phyloP scores from a whole-genome alignment of 2,888 invertebrate species.

The Synergus umbraculus region DNA sequence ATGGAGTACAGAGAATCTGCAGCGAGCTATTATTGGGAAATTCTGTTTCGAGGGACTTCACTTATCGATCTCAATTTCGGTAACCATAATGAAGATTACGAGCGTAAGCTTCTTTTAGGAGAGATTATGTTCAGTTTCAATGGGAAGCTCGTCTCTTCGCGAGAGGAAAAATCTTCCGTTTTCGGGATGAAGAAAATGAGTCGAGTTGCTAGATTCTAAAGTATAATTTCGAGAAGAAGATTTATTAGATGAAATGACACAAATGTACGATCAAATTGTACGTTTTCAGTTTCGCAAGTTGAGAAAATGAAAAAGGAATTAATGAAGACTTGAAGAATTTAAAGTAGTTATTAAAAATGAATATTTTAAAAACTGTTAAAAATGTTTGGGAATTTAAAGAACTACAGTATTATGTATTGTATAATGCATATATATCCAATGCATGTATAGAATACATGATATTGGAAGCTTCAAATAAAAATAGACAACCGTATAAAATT shows the following conservation, averaged over 20 bases:
- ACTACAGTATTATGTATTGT: neutral
- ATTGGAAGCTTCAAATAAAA: no score
- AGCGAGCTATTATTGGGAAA: slow-evolving; percentile 23
- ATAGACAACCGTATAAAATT: neutral
- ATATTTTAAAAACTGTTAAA: no score
- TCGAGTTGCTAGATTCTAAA: neutral
- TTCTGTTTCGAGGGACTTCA: slow-evolving; percentile 21
- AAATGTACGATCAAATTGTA: no score
- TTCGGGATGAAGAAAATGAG: slow-evolving; percentile 5
- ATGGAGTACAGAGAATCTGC: neutral
- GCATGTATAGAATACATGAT: no score
- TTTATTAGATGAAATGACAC: neutral
- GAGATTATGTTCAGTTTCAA: slow-evolving; percentile 28
- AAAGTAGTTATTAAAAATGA: no score
- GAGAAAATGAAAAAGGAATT: no score
- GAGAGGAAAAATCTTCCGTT: slow-evolving; percentile 6
- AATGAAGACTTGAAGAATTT: no score
- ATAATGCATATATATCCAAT: no score
- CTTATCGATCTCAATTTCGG: slow-evolving; percentile 36
- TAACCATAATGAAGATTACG: slow-evolving; percentile 19
- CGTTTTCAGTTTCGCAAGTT: no score
- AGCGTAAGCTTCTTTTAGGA: slow-evolving; percentile 33
- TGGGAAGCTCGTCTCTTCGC: neutral
- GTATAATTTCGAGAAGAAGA: neutral
- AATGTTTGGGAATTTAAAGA: no score